Evolutionary conservation across 2,113 vertebrate species (phyloP).

Genomic region (Coryphaenoides rupestris): DNA sequence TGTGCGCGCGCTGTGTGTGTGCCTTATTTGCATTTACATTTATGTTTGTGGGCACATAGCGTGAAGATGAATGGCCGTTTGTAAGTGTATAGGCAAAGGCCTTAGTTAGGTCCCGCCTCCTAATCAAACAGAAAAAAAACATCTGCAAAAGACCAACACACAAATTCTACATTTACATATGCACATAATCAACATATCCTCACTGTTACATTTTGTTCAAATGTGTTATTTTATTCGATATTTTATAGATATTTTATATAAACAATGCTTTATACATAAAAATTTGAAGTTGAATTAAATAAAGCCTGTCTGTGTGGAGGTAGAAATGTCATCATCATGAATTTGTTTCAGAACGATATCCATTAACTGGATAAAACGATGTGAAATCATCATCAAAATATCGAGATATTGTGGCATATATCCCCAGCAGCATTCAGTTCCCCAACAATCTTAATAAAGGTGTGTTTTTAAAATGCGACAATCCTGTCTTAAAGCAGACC

Average conservation of each 20-base stretch:
- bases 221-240: no score
- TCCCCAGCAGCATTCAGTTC: not conserved
- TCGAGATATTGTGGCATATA: not conserved
- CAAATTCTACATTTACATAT: not conserved
- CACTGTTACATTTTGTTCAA: not conserved
- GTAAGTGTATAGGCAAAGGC: not conserved
- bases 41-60: not conserved
- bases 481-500: slow-evolving; percentile 57
- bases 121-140: slow-evolving; percentile 3
- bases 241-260: no score
- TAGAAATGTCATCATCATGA: no score
- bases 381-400: not conserved
- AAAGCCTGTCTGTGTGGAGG: no score
- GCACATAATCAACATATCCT: not conserved
- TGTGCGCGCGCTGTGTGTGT: not conserved
- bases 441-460: slow-evolving; percentile 45
- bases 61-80: not conserved
- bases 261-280: no score
- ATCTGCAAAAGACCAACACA: not conserved
- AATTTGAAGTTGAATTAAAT: no score
- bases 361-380: no score
- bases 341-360: no score
- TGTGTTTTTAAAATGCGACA: slow-evolving; percentile 53
- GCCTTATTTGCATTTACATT: not conserved
- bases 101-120: not conserved